Evolutionary conservation across 2,888 invertebrate species (phyloP).

Genomic region (Cerastis leucographa): DNA sequence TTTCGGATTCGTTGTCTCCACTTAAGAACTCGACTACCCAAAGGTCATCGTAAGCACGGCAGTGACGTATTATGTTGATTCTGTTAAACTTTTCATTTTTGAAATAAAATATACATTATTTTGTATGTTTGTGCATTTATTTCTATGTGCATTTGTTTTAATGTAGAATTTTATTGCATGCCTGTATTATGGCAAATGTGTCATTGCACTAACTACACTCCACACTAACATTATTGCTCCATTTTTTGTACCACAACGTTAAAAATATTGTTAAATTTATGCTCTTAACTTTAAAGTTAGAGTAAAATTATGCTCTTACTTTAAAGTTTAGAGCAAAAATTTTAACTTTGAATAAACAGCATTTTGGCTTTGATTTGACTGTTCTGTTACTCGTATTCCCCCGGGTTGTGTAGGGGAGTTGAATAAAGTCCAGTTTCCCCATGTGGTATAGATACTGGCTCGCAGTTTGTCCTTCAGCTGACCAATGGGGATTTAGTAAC

Average conservation of each 20-base stretch:
- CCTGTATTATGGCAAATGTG: not conserved
- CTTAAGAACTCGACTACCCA: not conserved
- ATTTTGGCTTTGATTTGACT: not conserved
- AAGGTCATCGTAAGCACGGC: not conserved
- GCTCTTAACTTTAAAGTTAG: too few species aligned
- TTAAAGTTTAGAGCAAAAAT: too few species aligned
- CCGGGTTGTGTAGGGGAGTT: not conserved
- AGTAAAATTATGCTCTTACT: too few species aligned
- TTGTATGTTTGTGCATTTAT: too few species aligned
- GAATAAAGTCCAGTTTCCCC: not conserved
- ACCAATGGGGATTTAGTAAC: conserved; percentile 39
- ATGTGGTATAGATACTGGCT: not conserved
- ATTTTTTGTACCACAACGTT: too few species aligned
- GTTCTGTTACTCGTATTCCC: not conserved
- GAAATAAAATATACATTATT: too few species aligned
- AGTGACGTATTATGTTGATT: not conserved
- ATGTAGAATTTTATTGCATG: not conserved
- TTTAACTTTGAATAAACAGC: not conserved
- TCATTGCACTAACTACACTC: too few species aligned
- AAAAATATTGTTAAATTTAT: too few species aligned
- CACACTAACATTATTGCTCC: not conserved
- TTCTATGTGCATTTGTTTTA: too few species aligned
- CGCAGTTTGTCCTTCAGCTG: conserved; percentile 24
- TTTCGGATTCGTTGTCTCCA: too few species aligned
- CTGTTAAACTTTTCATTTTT: too few species aligned